Base-by-base conservation (phyloP, 1,140 invertebrate genomes). In the Listronotus oregonensis region DNA sequence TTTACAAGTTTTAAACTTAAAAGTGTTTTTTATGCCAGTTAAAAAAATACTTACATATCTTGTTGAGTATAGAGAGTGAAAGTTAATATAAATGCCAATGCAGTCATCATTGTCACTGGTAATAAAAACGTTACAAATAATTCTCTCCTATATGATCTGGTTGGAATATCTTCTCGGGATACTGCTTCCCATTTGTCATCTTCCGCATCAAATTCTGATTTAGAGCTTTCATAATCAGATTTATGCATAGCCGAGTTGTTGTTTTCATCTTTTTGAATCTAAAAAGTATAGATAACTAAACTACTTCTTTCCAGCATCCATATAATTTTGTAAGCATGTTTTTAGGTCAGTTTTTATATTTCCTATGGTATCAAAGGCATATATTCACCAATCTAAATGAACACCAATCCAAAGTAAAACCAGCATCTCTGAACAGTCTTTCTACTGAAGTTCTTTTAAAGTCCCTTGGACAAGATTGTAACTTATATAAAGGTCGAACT, bases 391-490 rank as follows among this genome's bases (percentile, higher is more conserved):
- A 80, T 78, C 87, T 84, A 75, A 96, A 95, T 51, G 88, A 88
- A 73, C 94, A 96, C 94, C 94, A 96, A 77, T 96, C 94, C 14
- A 95, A 76, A 34, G 87, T 84, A 71, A 95, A 90, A 10, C 87
- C 86, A 15, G 87, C 86, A 60, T 89, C 86, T 68, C 92, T 82
- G 77, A 96, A 96, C 18, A 90, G 82, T 71, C 90, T 84, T 75
- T 96, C 93, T 0, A 92, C 91, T 0, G 90, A 90, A 0, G 92
- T 94, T 66, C 90, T 82, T 75, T 95, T 95, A 71, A 92, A 94
- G 67, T 91, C 86, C 49, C 87, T 76, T 0, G 92, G 92, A 74
- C 94, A 96, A 7, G 85, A 84, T 0, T 86, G 85, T 11, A 89
- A 76, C 71, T 90, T 92, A 73, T 87, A 89, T 0, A 95, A 76